Evolutionary conservation across 2,797 vertebrate genomes (phyloP), one percentile per base, ranked within the genome.

Genomic region (Falco peregrinus): DNA sequence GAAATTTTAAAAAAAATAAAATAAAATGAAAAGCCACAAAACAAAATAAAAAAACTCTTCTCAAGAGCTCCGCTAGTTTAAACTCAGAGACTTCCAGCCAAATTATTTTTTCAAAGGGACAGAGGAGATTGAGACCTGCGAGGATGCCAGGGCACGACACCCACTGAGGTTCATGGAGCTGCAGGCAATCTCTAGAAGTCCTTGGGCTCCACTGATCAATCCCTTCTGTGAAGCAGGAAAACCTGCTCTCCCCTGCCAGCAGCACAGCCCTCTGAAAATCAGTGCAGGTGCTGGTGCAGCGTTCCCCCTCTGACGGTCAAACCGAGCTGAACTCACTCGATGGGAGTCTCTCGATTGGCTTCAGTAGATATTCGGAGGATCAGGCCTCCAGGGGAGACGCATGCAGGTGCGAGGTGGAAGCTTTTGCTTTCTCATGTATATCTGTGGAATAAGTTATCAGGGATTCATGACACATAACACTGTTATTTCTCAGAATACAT

Each of bases 331-430:
- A 22, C n/a, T 51, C 0, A 22, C n/a, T 51, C 0, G 0, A 18
- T 50, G 43, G 35, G 31, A 79, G 19, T 33, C 41, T 64, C 56
- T n/a, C 19, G 29, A 1, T 20, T 74, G 47, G 20, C 54, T 89
- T 75, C 47, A 12, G 26, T 1, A 53, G 65, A 7, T 48, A 24
- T 50, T 51, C 14, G 2, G 35, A 65, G 15, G 54, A 56, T 31
- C 20, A n/a, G 50, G 22, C 10, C 31, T 65, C 60, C 9, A 1
- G 59, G 53, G 48, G 14, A 71, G 51, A 26, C 1, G 1, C 2
- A 14, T 0, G 0, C 18, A 37, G 15, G 16, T 56, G 31, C 2
- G 9, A 65, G 31, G 57, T 1, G 0, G 45, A 80, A 89, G 33
- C 4, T 87, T 80, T 56, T 1, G 1, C 29, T 83, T 78, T 75